Conservation (phyloP, 2,797 vertebrate genomes). For the Uromys caudimaculatus region DNA sequence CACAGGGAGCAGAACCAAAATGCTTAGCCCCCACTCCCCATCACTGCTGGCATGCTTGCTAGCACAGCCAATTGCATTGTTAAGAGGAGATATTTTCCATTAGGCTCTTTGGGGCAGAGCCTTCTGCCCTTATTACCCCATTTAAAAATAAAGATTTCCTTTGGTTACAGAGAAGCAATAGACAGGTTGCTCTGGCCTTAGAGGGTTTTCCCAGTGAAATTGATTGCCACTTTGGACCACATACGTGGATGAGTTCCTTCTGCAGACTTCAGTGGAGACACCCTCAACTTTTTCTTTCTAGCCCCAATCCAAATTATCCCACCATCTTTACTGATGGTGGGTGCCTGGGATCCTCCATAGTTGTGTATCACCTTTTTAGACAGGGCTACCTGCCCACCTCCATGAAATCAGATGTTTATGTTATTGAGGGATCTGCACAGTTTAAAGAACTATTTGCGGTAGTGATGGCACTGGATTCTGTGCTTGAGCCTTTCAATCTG, state of each 20-base stretch:
- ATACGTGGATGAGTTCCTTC: neutral
- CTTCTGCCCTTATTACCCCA: neutral
- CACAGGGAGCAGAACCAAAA: too few species aligned
- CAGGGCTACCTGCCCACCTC: too few species aligned
- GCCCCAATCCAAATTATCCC: neutral
- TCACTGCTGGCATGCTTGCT: too few species aligned
- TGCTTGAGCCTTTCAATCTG: too few species aligned
- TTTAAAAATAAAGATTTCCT: neutral
- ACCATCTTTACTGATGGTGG: neutral
- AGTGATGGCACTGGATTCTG: too few species aligned
- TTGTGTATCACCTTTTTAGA: too few species aligned
- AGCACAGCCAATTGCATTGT: neutral
- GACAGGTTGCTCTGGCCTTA: neutral
- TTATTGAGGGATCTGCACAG: too few species aligned
- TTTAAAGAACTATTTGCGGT: too few species aligned
- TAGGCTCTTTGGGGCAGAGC: neutral
- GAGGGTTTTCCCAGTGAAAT: accelerated
- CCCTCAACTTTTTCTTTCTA: neutral
- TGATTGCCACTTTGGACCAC: neutral
- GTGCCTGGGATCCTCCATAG: too few species aligned
- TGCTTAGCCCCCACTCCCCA: too few species aligned
- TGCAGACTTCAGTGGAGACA: neutral
- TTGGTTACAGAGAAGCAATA: neutral
- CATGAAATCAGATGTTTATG: too few species aligned
- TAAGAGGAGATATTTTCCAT: neutral